A percentile compares a stretch with the other conserved stretches of the same genome.
These are phyloP conservation scores for Caradrina kadenii DNA, from an alignment of 2,888 invertebrate genomes.

Conservation along the genomic window DNA sequence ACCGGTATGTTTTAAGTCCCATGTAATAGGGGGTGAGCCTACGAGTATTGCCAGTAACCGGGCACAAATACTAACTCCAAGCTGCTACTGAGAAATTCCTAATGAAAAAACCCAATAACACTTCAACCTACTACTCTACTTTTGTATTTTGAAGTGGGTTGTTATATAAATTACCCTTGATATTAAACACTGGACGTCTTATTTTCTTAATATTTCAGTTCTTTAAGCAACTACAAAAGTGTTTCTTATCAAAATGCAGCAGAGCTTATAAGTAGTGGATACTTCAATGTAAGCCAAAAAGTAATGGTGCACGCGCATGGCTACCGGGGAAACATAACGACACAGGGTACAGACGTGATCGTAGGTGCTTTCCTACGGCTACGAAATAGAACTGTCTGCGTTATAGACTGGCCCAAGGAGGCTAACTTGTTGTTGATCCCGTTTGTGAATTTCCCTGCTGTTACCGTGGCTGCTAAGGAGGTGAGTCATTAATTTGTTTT, in stretches of 20 bases:
- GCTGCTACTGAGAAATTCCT: no score
- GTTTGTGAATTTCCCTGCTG: neutral
- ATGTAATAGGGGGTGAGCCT: no score
- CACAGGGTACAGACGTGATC: neutral
- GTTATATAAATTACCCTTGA: no score
- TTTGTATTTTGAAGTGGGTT: no score
- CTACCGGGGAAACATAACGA: neutral
- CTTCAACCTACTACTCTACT: no score
- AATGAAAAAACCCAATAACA: no score
- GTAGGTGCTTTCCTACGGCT: rapidly evolving
- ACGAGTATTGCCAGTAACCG: no score
- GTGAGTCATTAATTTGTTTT: conserved; percentile 2
- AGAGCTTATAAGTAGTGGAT: conserved; percentile 16
- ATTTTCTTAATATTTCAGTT: conserved; percentile 5
- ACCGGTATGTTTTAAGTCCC: no score
- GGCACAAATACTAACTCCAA: no score
- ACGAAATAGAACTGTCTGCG: neutral
- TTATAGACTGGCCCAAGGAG: neutral
- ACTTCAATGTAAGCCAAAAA: conserved; percentile 1
- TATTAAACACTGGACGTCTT: no score
- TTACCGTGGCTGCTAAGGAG: neutral
- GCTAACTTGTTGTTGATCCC: neutral
- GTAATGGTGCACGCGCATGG: neutral
- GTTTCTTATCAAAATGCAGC: conserved; percentile 1
- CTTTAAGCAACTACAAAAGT: conserved; percentile 7